Percentiles rank a stretch among this genome's conserved stretches.
Evolutionary conservation across 2,888 invertebrate genomes (phyloP).

Genomic region (Lysandra bellargus): DNA sequence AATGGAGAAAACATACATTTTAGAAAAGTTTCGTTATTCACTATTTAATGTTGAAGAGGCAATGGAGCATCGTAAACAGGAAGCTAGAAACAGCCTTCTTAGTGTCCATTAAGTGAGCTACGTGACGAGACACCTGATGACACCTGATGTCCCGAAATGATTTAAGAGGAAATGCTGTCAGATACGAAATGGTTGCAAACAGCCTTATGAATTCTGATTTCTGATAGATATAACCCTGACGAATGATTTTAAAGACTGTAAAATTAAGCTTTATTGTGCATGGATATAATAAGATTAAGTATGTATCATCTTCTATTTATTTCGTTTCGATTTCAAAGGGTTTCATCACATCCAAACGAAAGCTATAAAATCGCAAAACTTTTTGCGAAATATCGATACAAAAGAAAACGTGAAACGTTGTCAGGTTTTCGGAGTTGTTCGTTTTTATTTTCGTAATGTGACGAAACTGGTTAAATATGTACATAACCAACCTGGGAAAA

Average conservation of each 20-base stretch:
- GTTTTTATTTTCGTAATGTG: too few species aligned
- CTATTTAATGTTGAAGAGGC: background rate
- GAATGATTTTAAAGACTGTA: background rate
- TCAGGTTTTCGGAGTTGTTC: too few species aligned
- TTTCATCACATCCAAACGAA: too few species aligned
- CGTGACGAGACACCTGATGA: background rate
- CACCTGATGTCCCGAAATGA: conserved; percentile 1
- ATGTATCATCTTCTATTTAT: too few species aligned
- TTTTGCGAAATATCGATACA: too few species aligned
- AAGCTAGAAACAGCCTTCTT: conserved; percentile 6
- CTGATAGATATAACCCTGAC: background rate
- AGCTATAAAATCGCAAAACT: too few species aligned
- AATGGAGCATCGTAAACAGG: background rate
- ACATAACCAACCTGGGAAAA: too few species aligned
- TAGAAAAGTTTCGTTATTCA: background rate
- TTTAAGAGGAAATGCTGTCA: conserved; percentile 22
- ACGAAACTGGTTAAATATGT: too few species aligned
- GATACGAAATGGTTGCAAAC: background rate
- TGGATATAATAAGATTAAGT: too few species aligned
- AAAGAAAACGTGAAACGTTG: too few species aligned
- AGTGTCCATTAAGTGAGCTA: conserved; percentile 10
- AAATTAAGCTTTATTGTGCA: background rate
- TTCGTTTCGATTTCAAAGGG: too few species aligned
- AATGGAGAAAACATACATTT: background rate
- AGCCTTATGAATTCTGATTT: background rate